Percentiles rank a stretch among this genome's conserved stretches.
Evolutionary conservation across 2,888 invertebrate species (phyloP).

Genomic region (Acanthosepion pharaonis): DNA sequence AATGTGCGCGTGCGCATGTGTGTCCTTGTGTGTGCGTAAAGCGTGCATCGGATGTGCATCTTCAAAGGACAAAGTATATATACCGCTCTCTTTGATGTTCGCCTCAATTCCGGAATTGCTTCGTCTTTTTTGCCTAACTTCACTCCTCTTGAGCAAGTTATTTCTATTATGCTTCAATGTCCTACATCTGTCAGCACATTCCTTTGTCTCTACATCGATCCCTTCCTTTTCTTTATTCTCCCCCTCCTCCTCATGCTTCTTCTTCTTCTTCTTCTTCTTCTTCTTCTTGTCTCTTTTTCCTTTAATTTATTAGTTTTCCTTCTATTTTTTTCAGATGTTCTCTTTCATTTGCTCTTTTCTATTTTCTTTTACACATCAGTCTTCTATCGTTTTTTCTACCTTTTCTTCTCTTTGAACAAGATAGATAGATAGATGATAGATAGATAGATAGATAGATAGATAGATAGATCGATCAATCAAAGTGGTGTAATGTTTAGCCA

Average conservation of each 20-base stretch:
- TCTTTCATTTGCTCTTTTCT: too few relatives aligned
- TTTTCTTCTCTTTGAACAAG: too few relatives aligned
- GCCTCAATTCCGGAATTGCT: not conserved
- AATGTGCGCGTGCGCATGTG: not conserved
- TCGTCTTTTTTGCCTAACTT: not conserved
- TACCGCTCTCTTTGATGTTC: not conserved
- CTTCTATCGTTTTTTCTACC: too few relatives aligned
- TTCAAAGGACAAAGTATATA: not conserved
- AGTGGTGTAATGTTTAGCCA: too few relatives aligned
- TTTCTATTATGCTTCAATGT: not conserved
- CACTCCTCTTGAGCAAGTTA: slow-evolving; percentile 2
- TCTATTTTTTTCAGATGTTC: too few relatives aligned
- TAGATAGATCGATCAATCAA: too few relatives aligned
- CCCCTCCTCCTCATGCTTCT: not conserved
- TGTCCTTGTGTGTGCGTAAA: not conserved
- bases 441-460: too few relatives aligned
- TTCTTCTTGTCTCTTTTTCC: not conserved
- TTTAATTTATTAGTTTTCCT: not conserved
- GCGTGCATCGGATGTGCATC: not conserved
- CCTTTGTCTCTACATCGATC: not conserved
- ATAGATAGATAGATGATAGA: too few relatives aligned
- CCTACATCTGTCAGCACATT: not conserved
- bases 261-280: slow-evolving; percentile 33
- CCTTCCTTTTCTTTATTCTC: not conserved
- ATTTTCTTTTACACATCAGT: too few relatives aligned